These are phyloP conservation scores for Oxyura jamaicensis DNA, from an alignment of 2,113 vertebrate genomes.

Conservation along the genomic window DNA sequence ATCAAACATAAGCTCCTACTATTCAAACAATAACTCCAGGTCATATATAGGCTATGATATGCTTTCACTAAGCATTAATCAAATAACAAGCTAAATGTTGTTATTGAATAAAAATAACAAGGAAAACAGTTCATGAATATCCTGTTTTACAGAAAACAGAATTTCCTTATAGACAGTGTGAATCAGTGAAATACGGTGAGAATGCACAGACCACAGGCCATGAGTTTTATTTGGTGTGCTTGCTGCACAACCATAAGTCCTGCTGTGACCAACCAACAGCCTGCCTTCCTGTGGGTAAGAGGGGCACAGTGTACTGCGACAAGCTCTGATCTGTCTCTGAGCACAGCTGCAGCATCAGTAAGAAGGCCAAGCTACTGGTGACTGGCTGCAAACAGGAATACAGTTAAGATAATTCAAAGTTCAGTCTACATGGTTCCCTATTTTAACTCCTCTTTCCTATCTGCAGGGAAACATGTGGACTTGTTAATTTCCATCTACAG, in stretches of 20 bases:
- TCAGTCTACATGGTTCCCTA: not conserved
- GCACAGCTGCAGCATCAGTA: not conserved
- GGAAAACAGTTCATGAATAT: not conserved
- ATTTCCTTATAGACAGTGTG: not conserved
- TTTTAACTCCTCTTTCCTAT: not conserved
- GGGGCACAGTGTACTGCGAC: rapidly evolving
- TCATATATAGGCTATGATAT: not conserved
- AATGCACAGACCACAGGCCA: not conserved
- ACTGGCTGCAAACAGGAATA: not conserved
- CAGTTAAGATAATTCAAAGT: not conserved
- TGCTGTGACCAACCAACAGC: not conserved
- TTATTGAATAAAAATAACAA: not conserved
- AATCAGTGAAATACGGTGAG: not conserved
- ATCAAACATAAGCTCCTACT: not conserved
- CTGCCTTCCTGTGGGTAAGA: not conserved
- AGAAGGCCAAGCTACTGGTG: not conserved
- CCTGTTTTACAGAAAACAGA: not conserved
- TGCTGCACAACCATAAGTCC: not conserved
- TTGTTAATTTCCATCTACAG: not conserved
- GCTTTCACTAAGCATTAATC: not conserved
- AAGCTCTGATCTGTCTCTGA: not conserved
- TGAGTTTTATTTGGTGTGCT: not conserved
- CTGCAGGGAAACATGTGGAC: not conserved
- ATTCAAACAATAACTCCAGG: not conserved
- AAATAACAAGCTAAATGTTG: not conserved